Evolutionary conservation across 2,113 vertebrate species (phyloP), one percentile per base, ranked within the genome.

Genomic region (Vulpes lagopus): DNA sequence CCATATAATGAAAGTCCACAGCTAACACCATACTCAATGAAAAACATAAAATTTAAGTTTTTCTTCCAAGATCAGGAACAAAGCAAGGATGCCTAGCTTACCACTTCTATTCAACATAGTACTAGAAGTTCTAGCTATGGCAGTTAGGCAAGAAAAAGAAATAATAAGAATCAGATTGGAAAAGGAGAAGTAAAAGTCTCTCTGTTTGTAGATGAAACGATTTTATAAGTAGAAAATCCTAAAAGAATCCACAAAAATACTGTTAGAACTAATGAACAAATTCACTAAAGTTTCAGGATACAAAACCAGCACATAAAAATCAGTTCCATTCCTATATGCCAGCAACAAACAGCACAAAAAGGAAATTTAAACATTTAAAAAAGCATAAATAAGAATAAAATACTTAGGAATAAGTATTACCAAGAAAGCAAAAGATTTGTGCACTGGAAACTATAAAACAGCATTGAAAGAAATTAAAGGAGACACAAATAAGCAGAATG

Each of bases 261-360:
- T 60, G 16, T 76, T 95, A 83, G 35, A 65, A 90, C n/a, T 57
- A 90, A 90, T 65, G 64, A 69, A 22, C 51, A 30, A 83, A 95
- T 64, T 76, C 79, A 82, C 25, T 74, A 23, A 89, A 32, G 4
- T 38, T 89, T 43, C 25, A 65, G 60, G 4, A 57, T 83, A 65
- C 5, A 83, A 89, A 89, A 23, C 73, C 43, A 81, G 67, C 51
- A 55, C 7, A 67, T 8, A 57, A 81, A 81, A 82, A 62, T 84
- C 6, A 20, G 20, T 55, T 90, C 14, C 1, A 22, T 62, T 71
- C 69, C 30, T 71, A 23, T 88, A 22, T 81, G 30, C n/a, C 80
- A 65, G 35, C 27, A 90, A 43, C 49, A 74, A n/a, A 38, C 10
- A 80, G 4, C 27, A 49, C 19, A 62, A 89, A 59, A 38, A 35